Evolutionary conservation across 2,113 vertebrate genomes (phyloP).

Genomic region (Thymallus thymallus): DNA sequence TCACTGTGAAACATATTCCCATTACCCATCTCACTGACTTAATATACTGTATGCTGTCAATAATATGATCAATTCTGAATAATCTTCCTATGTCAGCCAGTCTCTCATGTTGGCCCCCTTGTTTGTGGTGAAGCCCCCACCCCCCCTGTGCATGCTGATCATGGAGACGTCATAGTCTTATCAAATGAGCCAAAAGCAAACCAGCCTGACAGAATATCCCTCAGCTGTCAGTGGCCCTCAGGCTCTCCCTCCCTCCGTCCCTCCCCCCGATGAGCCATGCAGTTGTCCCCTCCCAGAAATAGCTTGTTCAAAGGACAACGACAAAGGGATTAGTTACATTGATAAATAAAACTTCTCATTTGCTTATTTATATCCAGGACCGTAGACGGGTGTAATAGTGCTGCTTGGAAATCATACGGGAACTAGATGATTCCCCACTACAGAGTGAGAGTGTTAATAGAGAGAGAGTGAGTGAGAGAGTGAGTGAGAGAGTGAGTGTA

Average conservation of each 20-base stretch:
- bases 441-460: neutral
- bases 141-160: conserved; percentile 44
- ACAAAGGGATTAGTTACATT: conserved; percentile 86
- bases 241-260: conserved; percentile 63
- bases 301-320: conserved; percentile 81
- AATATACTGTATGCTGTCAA: conserved; percentile 29
- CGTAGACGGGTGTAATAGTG: conserved; percentile 9
- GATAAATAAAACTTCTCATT: conserved; percentile 67
- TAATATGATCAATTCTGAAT: conserved; percentile 52
- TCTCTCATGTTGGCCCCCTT: conserved; percentile 19
- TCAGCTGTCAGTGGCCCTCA: conserved; percentile 88
- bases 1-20: neutral
- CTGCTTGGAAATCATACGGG: too few relatives aligned
- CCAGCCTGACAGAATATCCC: conserved; percentile 78
- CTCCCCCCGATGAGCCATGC: conserved; percentile 43
- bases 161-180: conserved; percentile 45
- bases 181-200: conserved; percentile 67
- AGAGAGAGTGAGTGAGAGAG: neutral
- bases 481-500: neutral
- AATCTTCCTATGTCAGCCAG: conserved; percentile 24
- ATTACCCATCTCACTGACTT: neutral
- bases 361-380: conserved; percentile 75
- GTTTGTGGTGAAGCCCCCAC: conserved; percentile 32
- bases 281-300: conserved; percentile 90
- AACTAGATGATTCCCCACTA: too few relatives aligned